Evolutionary conservation across 2,113 vertebrate genomes (phyloP).

Genomic region (Polyodon spathula): DNA sequence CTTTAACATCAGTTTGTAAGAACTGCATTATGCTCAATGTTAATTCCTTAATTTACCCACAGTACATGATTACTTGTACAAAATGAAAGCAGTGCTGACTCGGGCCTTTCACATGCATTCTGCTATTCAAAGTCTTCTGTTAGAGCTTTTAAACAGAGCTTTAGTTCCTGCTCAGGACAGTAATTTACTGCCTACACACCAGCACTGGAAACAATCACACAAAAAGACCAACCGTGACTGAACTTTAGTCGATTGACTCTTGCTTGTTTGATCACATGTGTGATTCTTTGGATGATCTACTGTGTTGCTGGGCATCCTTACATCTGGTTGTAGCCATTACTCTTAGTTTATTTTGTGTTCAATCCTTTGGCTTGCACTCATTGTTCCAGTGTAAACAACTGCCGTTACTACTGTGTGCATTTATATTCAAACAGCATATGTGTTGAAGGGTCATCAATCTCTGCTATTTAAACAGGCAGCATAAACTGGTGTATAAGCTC

Average conservation of each 20-base stretch:
- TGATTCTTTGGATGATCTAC: conserved; percentile 27
- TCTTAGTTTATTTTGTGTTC: background rate
- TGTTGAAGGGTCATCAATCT: conserved; percentile 5
- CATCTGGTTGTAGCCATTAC: conserved; percentile 16
- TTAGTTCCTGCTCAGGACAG: too few relatives aligned
- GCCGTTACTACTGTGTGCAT: conserved; percentile 3
- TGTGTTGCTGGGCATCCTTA: conserved; percentile 10
- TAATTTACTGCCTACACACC: background rate
- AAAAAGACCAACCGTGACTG: conserved; percentile 22
- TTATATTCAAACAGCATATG: background rate
- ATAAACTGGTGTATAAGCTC: conserved; percentile 6
- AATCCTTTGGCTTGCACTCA: background rate
- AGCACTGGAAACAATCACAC: conserved; percentile 7
- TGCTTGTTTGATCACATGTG: conserved; percentile 16
- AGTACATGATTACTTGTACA: too few relatives aligned
- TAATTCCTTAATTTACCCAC: too few relatives aligned
- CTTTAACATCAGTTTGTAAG: too few relatives aligned
- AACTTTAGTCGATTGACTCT: conserved; percentile 16
- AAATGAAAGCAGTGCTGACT: too few relatives aligned
- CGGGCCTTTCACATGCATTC: too few relatives aligned
- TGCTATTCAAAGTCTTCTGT: too few relatives aligned
- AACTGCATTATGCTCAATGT: too few relatives aligned
- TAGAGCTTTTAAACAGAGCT: too few relatives aligned
- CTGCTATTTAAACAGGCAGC: conserved; percentile 16
- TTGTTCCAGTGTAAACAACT: conserved; percentile 3